Evolutionary conservation across 1,140 invertebrate genomes (phyloP).

Genomic region (Calliopsis andreniformis): DNA sequence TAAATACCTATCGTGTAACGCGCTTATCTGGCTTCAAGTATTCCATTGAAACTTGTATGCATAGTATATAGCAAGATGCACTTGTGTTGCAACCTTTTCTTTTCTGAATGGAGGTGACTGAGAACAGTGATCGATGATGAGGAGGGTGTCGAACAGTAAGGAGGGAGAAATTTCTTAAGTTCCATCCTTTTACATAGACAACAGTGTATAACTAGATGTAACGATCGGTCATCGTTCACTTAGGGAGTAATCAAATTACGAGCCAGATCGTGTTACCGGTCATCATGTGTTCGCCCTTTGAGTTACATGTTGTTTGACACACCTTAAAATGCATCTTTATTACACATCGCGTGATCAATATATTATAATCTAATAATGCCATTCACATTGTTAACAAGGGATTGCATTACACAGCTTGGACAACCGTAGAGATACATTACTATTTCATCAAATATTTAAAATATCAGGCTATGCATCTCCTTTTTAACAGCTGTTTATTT

Average conservation of each 20-base stretch:
- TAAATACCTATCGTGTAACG: too few species aligned
- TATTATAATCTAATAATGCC: not conserved
- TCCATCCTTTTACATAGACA: constrained; percentile 15
- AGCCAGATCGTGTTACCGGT: constrained; percentile 29
- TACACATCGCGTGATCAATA: not conserved
- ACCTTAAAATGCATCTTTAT: not conserved
- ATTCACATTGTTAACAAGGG: too few species aligned
- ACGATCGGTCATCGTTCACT: constrained; percentile 38
- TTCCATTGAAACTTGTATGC: too few species aligned
- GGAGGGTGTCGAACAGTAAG: constrained; percentile 7
- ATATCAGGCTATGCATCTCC: too few species aligned
- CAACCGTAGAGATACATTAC: too few species aligned
- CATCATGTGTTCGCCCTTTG: constrained; percentile 14
- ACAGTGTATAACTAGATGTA: constrained; percentile 11
- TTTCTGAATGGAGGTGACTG: not conserved
- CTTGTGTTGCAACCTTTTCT: not conserved
- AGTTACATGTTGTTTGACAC: constrained; percentile 15
- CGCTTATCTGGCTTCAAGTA: too few species aligned
- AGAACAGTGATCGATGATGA: constrained; percentile 29
- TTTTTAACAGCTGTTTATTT: too few species aligned
- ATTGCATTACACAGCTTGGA: too few species aligned
- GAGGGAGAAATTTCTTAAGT: constrained; percentile 36
- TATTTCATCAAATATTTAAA: too few species aligned
- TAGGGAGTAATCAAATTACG: constrained; percentile 32
- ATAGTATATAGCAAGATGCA: not conserved